These are phyloP conservation scores for Micoletzkya japonica DNA, from an alignment of 2,888 invertebrate species.

Conservation along the genomic window DNA sequence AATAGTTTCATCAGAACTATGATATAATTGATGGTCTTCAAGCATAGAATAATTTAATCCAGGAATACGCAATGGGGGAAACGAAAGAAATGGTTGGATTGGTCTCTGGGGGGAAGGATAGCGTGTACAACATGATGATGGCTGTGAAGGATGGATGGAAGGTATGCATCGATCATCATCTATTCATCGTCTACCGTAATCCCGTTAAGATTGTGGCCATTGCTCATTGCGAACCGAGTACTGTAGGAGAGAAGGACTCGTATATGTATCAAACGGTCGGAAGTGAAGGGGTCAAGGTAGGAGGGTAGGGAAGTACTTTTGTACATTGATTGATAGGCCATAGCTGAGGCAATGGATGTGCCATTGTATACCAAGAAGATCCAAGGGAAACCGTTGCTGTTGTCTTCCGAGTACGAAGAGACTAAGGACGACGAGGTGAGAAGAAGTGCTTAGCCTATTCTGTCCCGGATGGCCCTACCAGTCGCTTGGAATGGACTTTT, in stretches of 20 bases:
- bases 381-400: constrained; percentile 80
- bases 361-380: constrained; percentile 86
- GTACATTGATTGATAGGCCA: constrained; percentile 2
- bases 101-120: constrained; percentile 95
- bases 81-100: constrained; percentile 61
- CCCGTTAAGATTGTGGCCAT: constrained; percentile 80
- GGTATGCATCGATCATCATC: background rate
- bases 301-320: background rate
- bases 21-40: too few relatives aligned
- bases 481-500: too few relatives aligned
- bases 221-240: constrained; percentile 86
- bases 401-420: constrained; percentile 73
- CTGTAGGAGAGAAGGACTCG: constrained; percentile 81
- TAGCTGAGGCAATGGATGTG: constrained; percentile 81
- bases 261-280: constrained; percentile 99
- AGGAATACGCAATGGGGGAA: background rate
- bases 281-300: constrained; percentile 83
- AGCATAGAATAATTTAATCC: too few relatives aligned
- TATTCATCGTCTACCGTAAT: background rate
- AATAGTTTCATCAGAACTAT: background rate
- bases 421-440: constrained; percentile 27
- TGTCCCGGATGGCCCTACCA: too few relatives aligned
- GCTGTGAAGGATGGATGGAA: constrained; percentile 75
- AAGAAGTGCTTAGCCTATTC: background rate
- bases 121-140: constrained; percentile 93